Percentiles rank a stretch among this genome's conserved stretches.
Evolutionary conservation across 2,113 vertebrate species (phyloP).

Genomic region (Neolamprologus sp.): DNA sequence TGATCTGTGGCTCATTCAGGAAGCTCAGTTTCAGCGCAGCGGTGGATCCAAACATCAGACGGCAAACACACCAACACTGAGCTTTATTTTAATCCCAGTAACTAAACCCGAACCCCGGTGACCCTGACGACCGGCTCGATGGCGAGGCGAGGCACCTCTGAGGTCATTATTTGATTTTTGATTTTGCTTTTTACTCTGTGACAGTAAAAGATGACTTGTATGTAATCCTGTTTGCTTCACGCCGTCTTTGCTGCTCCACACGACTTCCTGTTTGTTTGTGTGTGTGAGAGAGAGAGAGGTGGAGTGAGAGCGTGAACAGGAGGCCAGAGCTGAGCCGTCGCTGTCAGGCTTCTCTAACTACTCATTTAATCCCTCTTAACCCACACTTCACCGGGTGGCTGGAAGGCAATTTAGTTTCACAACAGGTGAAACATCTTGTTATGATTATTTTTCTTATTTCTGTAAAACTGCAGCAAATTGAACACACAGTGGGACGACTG

Average conservation of each 20-base stretch:
- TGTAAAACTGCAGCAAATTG: not conserved
- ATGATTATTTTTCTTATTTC: not conserved
- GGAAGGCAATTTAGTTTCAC: not conserved
- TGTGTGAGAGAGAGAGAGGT: fast-evolving
- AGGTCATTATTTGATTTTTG: not conserved
- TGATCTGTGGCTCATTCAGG: not conserved
- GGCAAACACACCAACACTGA: not conserved
- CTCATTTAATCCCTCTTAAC: not conserved
- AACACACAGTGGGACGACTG: not conserved
- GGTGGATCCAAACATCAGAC: not conserved
- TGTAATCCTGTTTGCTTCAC: not conserved
- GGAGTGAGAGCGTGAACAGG: not conserved
- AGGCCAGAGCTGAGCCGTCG: not conserved
- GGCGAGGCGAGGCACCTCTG: not conserved
- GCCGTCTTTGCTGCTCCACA: not conserved
- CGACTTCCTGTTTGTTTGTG: not conserved
- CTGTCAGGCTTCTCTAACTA: not conserved
- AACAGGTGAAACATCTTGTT: not conserved
- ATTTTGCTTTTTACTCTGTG: not conserved
- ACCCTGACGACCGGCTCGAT: not conserved
- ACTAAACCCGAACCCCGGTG: not conserved
- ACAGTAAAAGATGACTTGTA: not conserved
- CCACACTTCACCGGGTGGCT: not conserved
- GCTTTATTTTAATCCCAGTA: not conserved
- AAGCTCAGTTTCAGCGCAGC: not conserved